A percentile compares a stretch with the other conserved stretches of the same genome.
phyloP scores from a whole-genome alignment of 30 jellyfish, hydroid and myxozoan genomes.

The Aurelia aurita complex sp. Pacific region DNA sequence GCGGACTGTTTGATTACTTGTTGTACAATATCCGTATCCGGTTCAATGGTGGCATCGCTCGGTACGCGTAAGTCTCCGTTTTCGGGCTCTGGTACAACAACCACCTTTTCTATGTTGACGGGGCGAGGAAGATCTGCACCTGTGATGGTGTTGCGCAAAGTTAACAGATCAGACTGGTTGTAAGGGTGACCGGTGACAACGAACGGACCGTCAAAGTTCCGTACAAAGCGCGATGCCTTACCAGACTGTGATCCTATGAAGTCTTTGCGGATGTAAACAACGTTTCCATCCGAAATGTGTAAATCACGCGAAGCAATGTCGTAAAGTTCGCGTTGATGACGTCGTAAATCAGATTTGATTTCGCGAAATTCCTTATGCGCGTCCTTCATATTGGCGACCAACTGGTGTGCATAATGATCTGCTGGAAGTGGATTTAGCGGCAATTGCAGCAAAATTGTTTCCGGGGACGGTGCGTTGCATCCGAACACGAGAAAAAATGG shows the following conservation, averaged over 20 bases:
- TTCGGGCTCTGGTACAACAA: neutral
- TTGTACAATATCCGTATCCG: too few species aligned
- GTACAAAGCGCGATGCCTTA: neutral
- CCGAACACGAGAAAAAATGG: slow-evolving; percentile 34
- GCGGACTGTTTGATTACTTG: neutral
- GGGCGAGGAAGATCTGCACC: neutral
- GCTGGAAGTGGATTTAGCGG: neutral
- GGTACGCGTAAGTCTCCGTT: neutral
- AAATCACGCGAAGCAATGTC: slow-evolving; percentile 16
- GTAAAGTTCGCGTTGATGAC: slow-evolving; percentile 27
- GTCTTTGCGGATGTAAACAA: slow-evolving; percentile 9
- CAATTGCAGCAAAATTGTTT: neutral
- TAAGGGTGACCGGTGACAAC: slow-evolving; percentile 15
- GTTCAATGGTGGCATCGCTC: neutral
- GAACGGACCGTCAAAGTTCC: too few species aligned
- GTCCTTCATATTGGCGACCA: neutral
- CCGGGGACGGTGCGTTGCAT: slow-evolving; percentile 39
- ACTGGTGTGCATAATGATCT: neutral
- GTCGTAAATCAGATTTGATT: slow-evolving; percentile 12
- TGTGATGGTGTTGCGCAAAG: neutral
- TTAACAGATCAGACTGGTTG: slow-evolving; percentile 3
- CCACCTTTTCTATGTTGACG: neutral
- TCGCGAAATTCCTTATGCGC: neutral
- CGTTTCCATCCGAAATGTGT: slow-evolving; percentile 12
- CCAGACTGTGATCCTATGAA: neutral